Conservation (phyloP, 2,113 vertebrate species). For the Himantopus leucocephalus region DNA sequence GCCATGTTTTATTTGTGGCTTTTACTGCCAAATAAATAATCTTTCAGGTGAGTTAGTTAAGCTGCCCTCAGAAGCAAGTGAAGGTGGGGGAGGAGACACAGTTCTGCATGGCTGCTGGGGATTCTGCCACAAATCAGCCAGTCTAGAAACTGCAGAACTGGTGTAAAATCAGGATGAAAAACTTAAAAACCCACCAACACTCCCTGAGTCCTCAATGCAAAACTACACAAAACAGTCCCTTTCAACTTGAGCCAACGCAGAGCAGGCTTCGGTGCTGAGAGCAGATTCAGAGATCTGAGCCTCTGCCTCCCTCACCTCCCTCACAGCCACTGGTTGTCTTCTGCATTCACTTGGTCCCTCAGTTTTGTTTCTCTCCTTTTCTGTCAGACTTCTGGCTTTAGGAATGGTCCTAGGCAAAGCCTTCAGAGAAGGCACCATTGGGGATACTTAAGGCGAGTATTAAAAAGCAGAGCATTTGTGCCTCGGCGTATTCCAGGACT, state of each 20-base stretch:
- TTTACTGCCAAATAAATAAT: conserved; percentile 66
- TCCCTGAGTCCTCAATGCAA: not conserved
- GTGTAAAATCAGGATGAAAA: not conserved
- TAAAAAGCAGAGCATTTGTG: not conserved
- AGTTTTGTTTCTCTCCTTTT: not conserved
- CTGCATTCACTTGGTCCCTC: not conserved
- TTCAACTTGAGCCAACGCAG: not conserved
- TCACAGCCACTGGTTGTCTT: not conserved
- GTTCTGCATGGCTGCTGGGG: not conserved
- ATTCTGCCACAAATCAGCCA: not conserved
- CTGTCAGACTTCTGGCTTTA: not conserved
- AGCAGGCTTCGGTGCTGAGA: accelerated
- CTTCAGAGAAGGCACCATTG: not conserved
- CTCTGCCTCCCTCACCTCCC: not conserved
- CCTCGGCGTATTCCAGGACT: not conserved
- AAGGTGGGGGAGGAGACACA: not conserved
- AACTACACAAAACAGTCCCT: not conserved
- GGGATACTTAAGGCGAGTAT: not conserved
- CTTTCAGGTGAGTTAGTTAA: conserved; percentile 41
- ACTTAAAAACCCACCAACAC: not conserved
- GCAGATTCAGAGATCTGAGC: not conserved
- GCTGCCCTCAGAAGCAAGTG: conserved; percentile 9
- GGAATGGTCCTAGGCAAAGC: not conserved
- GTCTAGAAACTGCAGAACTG: not conserved
- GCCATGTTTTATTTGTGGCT: conserved; percentile 34